phyloP scores from a whole-genome alignment of 2,888 invertebrate genomes.

The Trichogramma dendrolimi region DNA sequence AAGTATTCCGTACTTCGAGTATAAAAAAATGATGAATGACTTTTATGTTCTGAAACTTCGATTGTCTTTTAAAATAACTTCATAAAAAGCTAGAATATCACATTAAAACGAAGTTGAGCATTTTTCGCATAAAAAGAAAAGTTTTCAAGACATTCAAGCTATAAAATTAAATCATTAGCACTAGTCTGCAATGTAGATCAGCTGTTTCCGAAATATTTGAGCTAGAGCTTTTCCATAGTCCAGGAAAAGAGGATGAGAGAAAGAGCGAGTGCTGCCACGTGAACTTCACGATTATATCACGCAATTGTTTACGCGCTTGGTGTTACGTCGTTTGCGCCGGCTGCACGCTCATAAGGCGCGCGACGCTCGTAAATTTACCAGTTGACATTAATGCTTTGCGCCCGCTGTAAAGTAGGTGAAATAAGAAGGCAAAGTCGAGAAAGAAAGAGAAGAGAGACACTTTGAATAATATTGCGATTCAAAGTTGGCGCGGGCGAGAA shows the following conservation, averaged over 20 bases:
- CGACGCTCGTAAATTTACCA: slow-evolving; percentile 19
- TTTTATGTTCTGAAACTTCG: no score
- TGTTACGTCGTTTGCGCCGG: not conserved
- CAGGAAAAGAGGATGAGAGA: slow-evolving; percentile 14
- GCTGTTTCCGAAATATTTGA: not conserved
- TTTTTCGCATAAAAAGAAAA: no score
- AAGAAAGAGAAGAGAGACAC: slow-evolving; percentile 38
- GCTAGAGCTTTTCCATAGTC: not conserved
- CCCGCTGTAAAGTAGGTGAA: slow-evolving; percentile 16
- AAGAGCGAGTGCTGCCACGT: no score
- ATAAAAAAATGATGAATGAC: no score
- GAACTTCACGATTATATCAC: slow-evolving; percentile 10
- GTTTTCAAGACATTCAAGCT: no score
- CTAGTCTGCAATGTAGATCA: not conserved
- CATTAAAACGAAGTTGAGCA: no score
- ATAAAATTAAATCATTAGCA: not conserved
- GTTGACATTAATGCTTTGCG: slow-evolving; percentile 26
- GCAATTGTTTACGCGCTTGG: slow-evolving; percentile 20
- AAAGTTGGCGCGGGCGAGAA: slow-evolving; percentile 37
- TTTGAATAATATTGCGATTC: slow-evolving; percentile 51
- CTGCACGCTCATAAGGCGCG: slow-evolving; percentile 1
- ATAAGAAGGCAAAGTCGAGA: slow-evolving; percentile 22
- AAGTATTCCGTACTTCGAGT: no score
- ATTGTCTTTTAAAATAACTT: no score
- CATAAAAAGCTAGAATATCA: no score